Evolutionary conservation across 1,140 invertebrate genomes (phyloP).

Genomic region (Pseudomyrmex cubaensis): DNA sequence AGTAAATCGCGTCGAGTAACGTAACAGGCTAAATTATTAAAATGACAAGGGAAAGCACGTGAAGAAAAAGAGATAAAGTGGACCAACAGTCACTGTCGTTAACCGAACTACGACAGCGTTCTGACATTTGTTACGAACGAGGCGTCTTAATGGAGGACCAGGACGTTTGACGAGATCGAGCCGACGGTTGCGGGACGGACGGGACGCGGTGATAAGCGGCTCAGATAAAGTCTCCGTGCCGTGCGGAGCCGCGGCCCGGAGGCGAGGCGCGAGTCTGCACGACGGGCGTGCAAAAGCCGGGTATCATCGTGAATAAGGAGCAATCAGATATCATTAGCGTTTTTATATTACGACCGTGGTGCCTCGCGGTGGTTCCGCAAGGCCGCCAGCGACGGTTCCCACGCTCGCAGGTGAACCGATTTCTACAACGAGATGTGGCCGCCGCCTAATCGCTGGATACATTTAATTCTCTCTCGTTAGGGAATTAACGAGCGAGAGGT

Average conservation of each 20-base stretch:
- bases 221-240: conserved; percentile 70
- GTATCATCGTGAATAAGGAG: conserved; percentile 83
- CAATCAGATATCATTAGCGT: conserved; percentile 84
- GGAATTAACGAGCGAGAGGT: conserved; percentile 50
- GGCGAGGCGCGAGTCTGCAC: conserved; percentile 76
- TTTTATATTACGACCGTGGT: conserved; percentile 73
- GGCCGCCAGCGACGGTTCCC: conserved; percentile 71
- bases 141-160: conserved; percentile 52
- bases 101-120: conserved; percentile 17
- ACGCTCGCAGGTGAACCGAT: conserved; percentile 74
- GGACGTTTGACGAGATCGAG: conserved; percentile 70
- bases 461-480: conserved; percentile 70
- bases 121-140: conserved; percentile 51
- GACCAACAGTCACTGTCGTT: conserved; percentile 41
- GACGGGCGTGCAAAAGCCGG: conserved; percentile 71
- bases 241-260: conserved; percentile 46
- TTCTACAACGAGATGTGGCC: conserved; percentile 71
- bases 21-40: background rate
- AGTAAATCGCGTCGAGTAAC: background rate
- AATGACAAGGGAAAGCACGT: background rate
- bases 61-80: background rate
- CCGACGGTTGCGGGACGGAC: conserved; percentile 51
- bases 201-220: conserved; percentile 72
- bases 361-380: conserved; percentile 75
- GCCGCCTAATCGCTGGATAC: conserved; percentile 59